Conservation (phyloP, 1,140 invertebrate genomes). For the Neodiprion virginianus region DNA sequence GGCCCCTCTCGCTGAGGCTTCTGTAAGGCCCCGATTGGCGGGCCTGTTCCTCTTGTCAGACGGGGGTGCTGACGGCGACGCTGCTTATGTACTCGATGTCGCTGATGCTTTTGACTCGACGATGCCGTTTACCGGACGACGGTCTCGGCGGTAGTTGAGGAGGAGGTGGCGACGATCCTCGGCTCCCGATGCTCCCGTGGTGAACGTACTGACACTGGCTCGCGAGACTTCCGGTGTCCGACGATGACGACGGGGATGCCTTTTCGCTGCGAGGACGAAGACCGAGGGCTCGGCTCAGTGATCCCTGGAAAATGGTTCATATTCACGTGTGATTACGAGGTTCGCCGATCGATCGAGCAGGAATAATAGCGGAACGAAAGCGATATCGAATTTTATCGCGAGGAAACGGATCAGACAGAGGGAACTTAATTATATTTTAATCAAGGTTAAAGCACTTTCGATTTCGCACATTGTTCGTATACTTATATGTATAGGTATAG, state of each 20-base stretch:
- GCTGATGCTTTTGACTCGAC: conserved; percentile 75
- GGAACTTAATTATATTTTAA: no score
- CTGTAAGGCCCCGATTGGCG: conserved; percentile 56
- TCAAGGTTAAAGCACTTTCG: no score
- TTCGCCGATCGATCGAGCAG: neutral
- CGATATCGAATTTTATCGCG: neutral
- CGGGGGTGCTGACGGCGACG: conserved; percentile 56
- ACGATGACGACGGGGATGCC: conserved; percentile 65
- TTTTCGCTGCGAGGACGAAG: conserved; percentile 68
- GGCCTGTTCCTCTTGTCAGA: conserved; percentile 59
- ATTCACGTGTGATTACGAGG: neutral
- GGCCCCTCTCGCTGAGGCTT: conserved; percentile 57
- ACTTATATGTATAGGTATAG: no score
- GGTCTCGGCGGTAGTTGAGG: conserved; percentile 55
- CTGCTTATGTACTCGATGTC: conserved; percentile 71
- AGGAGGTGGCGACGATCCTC: conserved; percentile 54
- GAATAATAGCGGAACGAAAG: neutral
- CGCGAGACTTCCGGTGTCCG: conserved; percentile 64
- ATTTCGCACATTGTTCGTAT: no score
- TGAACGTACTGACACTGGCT: conserved; percentile 61
- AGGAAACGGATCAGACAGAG: no score
- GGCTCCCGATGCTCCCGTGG: conserved; percentile 45
- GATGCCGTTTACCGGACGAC: conserved; percentile 62
- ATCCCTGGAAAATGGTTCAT: conserved; percentile 67
- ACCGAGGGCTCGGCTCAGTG: conserved; percentile 77